Evolutionary conservation across 1,140 invertebrate species (phyloP), one percentile per base, ranked within the genome.

Genomic region (Sarcophaga peregrina): DNA sequence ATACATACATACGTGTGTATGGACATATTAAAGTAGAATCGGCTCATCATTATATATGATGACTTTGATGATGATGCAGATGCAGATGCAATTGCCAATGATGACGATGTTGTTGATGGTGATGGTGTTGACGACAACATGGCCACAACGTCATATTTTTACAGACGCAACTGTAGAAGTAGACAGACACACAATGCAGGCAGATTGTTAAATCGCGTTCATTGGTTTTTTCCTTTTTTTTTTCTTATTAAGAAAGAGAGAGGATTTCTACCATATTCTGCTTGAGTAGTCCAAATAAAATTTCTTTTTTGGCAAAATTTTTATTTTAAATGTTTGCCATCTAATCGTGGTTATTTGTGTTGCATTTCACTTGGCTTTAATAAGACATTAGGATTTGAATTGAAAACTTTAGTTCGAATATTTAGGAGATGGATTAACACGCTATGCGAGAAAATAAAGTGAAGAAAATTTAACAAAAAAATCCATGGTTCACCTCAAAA

Each of bases 1-100:
- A 37, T 37, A 37, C 25, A 37, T 4, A 37, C 25, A 4, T 37
- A 58, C 15, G 20, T 37, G n/a, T n/a, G n/a, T n/a, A n/a, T n/a
- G n/a, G 15, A 17, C n/a, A 68, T 8, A 68, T n/a, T 25, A n/a
- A 68, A 68, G 62, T 68, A 68, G 47, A 17, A 78, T 78, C 50
- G 75, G 47, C 25, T 78, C 48, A 50, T 78, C 75, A 78, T 78
- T 78, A 78, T 78, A 78, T 78, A 78, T 78, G 75, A 78, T 78
- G 75, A 78, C 48, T 50, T n/a, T 78, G 75, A 72, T 72, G 62
- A 20, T 20, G 62, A 78, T 78, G 75, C 75, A 17, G 62, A 78
- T 78, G 75, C 75, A 17, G 48, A 78, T 52, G 74, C 25, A 37
- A 37, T 37, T 37, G 25, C 25, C 25, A 37, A 37, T 8, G 62